phyloP scores from a whole-genome alignment of 2,888 invertebrate species.

The Balanococcus diminutus region DNA sequence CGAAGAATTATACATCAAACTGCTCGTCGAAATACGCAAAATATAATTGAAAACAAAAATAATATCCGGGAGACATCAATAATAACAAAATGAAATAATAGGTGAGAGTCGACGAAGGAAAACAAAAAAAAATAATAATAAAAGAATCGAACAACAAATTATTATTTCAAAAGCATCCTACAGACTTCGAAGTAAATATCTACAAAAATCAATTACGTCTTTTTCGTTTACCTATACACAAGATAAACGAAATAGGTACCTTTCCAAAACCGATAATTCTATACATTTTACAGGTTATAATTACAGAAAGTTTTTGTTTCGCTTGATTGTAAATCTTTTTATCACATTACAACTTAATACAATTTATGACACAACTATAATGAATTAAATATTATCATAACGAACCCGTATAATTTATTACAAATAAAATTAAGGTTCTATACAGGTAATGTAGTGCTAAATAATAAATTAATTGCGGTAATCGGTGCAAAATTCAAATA shows the following conservation, averaged over 20 bases:
- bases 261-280: conserved; percentile 18
- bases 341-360: conserved; percentile 40
- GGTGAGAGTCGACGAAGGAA: background rate
- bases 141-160: background rate
- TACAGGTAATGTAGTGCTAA: background rate
- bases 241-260: background rate
- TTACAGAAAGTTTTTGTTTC: conserved; percentile 44
- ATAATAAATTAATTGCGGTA: conserved; percentile 6
- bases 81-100: too few species aligned
- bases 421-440: background rate
- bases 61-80: background rate
- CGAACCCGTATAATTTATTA: background rate
- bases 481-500: conserved; percentile 15
- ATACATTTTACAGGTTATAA: conserved; percentile 26
- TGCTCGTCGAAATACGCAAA: background rate
- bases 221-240: background rate
- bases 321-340: conserved; percentile 38
- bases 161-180: background rate
- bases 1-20: too few species aligned
- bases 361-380: background rate
- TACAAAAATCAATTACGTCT: background rate
- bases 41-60: background rate
- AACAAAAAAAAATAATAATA: background rate
- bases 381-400: background rate
- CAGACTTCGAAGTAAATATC: background rate